Percentiles rank a stretch among this genome's conserved stretches.
Conservation (phyloP, 2,113 vertebrate genomes). For the Procavia capensis region DNA sequence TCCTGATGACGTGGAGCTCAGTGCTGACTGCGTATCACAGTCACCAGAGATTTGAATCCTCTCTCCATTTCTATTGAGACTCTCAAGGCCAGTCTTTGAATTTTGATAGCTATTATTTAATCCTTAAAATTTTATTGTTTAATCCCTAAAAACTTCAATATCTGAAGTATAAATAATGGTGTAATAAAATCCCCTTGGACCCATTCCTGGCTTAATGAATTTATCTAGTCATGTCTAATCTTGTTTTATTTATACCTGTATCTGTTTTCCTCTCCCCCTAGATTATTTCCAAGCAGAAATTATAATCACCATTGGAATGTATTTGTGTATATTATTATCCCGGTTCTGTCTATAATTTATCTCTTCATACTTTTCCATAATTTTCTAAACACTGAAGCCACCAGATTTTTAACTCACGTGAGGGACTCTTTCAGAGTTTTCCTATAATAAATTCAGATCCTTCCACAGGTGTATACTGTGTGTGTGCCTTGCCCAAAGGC, state of each 20-base stretch:
- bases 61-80: neutral
- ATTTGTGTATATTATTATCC: neutral
- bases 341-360: neutral
- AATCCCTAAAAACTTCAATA: constrained; percentile 23
- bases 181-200: neutral
- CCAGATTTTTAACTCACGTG: neutral
- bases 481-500: neutral
- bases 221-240: neutral
- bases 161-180: constrained; percentile 6
- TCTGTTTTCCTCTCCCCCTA: neutral
- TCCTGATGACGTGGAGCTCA: neutral
- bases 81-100: constrained; percentile 10
- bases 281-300: neutral
- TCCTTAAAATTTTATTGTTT: neutral
- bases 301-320: neutral
- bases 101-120: constrained; percentile 31
- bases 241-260: neutral
- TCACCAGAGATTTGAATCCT: neutral
- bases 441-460: neutral
- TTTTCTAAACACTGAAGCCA: neutral
- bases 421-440: neutral
- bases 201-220: neutral
- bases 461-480: neutral
- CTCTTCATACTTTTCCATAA: constrained; percentile 14
- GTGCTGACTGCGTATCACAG: neutral